Percentiles rank a stretch among this genome's conserved stretches.
phyloP scores from a whole-genome alignment of 2,113 vertebrate species.

The Raja brachyura region DNA sequence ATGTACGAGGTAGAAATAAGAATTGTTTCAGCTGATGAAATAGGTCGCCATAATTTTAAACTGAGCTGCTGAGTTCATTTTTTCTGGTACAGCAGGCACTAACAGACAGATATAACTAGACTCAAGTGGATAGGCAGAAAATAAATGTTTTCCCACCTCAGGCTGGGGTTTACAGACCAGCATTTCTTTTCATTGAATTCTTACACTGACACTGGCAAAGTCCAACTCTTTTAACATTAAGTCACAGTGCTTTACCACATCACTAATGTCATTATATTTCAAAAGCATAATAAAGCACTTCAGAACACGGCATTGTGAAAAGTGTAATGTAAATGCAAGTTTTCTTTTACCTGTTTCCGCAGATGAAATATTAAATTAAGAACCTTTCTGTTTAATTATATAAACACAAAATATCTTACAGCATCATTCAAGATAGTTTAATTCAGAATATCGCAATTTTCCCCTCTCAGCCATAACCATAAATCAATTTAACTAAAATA shows the following conservation, averaged over 20 bases:
- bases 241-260: neutral
- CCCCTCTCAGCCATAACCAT: neutral
- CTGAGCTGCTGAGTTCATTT: constrained; percentile 20
- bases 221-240: neutral
- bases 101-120: neutral
- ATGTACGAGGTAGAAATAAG: constrained; percentile 19
- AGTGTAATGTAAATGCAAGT: neutral
- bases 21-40: constrained; percentile 4
- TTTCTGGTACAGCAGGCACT: neutral
- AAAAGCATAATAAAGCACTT: neutral
- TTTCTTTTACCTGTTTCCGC: neutral
- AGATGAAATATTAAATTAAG: neutral
- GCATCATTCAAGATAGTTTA: neutral
- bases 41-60: constrained; percentile 27
- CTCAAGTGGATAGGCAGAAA: neutral
- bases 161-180: neutral
- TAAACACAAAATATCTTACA: neutral
- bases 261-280: neutral
- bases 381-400: neutral
- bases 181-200: constrained; percentile 10
- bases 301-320: neutral
- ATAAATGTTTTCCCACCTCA: constrained; percentile 15
- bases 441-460: neutral
- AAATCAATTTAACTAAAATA: neutral
- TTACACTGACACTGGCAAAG: neutral